phyloP scores from a whole-genome alignment of 2,113 vertebrate species.

The Eretmochelys imbricata region DNA sequence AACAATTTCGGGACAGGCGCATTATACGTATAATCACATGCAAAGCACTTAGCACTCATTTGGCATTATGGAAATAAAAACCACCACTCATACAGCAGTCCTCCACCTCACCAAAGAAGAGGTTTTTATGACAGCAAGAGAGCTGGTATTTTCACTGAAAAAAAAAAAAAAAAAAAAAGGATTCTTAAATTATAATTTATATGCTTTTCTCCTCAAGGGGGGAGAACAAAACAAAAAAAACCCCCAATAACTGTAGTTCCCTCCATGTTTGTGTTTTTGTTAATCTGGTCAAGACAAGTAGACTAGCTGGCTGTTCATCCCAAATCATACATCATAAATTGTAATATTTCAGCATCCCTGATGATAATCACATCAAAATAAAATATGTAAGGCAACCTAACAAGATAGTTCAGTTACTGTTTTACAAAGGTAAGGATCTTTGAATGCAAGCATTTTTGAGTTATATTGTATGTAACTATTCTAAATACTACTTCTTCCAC shows the following conservation, averaged over 20 bases:
- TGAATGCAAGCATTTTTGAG: rapidly evolving
- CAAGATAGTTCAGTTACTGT: rapidly evolving
- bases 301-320: neutral
- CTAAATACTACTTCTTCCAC: neutral
- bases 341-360: neutral
- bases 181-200: neutral
- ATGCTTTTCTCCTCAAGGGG: neutral
- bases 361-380: neutral
- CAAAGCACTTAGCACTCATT: neutral
- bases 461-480: neutral
- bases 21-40: neutral
- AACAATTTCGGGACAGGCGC: neutral
- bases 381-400: neutral
- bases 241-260: neutral
- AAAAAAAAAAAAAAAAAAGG: neutral
- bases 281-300: no score
- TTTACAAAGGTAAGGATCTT: rapidly evolving
- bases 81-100: neutral
- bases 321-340: neutral
- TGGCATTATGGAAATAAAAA: neutral
- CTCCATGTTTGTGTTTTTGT: no score
- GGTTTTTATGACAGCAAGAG: neutral
- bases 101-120: neutral
- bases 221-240: rapidly evolving
- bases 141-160: neutral